Conservation (phyloP, 2,888 invertebrate species). For the Scrobipalpa atriplicella region DNA sequence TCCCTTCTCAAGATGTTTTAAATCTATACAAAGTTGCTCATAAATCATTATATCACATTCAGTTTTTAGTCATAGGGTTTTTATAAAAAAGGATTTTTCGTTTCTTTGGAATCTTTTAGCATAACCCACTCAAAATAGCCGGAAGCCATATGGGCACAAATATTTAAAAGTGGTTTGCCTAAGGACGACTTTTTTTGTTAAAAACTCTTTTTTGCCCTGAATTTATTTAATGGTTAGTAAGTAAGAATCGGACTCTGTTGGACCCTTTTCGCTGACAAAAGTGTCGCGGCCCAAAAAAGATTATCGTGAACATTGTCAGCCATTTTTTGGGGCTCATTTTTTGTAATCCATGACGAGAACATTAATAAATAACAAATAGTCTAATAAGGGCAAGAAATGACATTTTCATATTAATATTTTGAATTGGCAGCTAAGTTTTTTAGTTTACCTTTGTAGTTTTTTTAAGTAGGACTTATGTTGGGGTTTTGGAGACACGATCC, state of each 20-base stretch:
- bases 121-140: constrained; percentile 80
- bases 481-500: neutral
- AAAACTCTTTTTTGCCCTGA: constrained; percentile 58
- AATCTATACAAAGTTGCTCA: constrained; percentile 41
- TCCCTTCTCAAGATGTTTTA: constrained; percentile 41
- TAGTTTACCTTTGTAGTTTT: constrained; percentile 5
- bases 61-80: constrained; percentile 49
- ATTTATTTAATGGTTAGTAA: constrained; percentile 81
- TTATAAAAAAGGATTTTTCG: constrained; percentile 53
- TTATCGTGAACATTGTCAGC: constrained; percentile 73
- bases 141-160: constrained; percentile 81
- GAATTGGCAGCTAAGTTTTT: constrained; percentile 47
- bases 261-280: constrained; percentile 65
- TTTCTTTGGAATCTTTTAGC: constrained; percentile 66
- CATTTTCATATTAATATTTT: constrained; percentile 61
- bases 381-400: constrained; percentile 56
- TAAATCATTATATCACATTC: constrained; percentile 64
- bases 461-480: constrained; percentile 2
- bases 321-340: constrained; percentile 66
- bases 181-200: constrained; percentile 60
- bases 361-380: constrained; percentile 78
- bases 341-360: constrained; percentile 68
- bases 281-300: constrained; percentile 68
- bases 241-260: constrained; percentile 66
- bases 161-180: constrained; percentile 76